Evolutionary conservation across 2,797 vertebrate species (phyloP).

Genomic region (Lemur catta): DNA sequence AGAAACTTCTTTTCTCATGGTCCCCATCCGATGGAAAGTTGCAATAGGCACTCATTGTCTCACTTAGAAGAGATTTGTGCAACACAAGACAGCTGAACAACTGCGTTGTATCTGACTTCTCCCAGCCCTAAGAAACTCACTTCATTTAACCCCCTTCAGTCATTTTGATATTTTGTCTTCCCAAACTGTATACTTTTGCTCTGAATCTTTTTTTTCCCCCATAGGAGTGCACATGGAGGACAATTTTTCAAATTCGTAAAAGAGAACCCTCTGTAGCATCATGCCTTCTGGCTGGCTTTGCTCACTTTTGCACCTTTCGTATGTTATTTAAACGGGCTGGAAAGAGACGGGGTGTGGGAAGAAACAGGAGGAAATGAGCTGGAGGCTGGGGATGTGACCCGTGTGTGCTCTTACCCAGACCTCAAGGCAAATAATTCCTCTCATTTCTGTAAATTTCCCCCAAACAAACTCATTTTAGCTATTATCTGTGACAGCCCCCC

Average conservation of each 20-base stretch:
- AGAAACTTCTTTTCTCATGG: not conserved
- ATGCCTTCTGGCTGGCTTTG: not conserved
- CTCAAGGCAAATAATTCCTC: not conserved
- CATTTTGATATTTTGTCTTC: not conserved
- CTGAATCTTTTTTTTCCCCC: no score
- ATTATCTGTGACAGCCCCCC: not conserved
- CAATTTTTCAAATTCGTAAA: not conserved
- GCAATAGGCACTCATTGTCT: not conserved
- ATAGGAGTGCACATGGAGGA: not conserved
- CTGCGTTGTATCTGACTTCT: not conserved
- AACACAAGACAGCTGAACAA: not conserved
- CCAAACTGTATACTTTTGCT: not conserved
- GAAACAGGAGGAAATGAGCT: not conserved
- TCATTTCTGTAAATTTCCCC: not conserved
- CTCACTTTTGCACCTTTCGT: not conserved
- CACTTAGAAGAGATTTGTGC: not conserved
- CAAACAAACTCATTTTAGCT: not conserved
- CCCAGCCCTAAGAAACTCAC: not conserved
- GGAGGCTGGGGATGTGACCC: not conserved
- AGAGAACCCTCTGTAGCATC: not conserved
- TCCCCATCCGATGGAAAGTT: not conserved
- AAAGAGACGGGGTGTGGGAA: not conserved
- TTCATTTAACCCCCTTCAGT: not conserved
- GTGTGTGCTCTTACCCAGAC: not conserved
- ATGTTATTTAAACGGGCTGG: not conserved